Conservation (phyloP, 1,140 invertebrate species). For the Drosophila pandora region DNA sequence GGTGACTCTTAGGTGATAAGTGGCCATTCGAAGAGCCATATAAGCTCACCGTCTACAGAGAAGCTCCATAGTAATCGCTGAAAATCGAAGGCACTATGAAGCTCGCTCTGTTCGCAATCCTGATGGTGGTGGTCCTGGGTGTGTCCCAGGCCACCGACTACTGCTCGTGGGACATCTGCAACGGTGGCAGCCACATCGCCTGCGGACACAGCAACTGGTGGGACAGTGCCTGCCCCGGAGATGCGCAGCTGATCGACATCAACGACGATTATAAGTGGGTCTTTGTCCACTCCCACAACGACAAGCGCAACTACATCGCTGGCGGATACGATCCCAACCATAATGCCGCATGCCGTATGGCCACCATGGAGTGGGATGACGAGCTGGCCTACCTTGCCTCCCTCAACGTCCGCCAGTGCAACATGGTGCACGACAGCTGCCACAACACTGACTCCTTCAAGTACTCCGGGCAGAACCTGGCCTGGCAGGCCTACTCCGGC, state of each 20-base stretch:
- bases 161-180: constrained; percentile 48
- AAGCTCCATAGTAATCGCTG: not conserved
- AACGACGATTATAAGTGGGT: constrained; percentile 42
- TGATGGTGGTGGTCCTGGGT: constrained; percentile 13
- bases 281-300: constrained; percentile 52
- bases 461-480: constrained; percentile 69
- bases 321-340: constrained; percentile 48
- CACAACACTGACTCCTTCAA: constrained; percentile 65
- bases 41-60: not conserved
- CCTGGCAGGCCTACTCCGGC: constrained; percentile 47
- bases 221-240: constrained; percentile 38
- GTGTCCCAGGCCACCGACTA: constrained; percentile 47
- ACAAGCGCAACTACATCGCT: constrained; percentile 60
- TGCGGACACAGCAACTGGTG: constrained; percentile 55
- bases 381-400: constrained; percentile 62
- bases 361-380: constrained; percentile 70
- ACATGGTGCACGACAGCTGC: constrained; percentile 64
- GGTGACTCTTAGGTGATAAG: constrained; percentile 15
- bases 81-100: constrained; percentile 31
- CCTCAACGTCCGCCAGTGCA: constrained; percentile 60
- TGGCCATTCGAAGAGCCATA: not conserved
- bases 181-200: constrained; percentile 52
- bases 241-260: constrained; percentile 53
- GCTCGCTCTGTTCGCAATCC: constrained; percentile 19
- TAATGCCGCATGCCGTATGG: constrained; percentile 64